Evolutionary conservation across 2,113 vertebrate species (phyloP).

Genomic region (Strix uralensis): DNA sequence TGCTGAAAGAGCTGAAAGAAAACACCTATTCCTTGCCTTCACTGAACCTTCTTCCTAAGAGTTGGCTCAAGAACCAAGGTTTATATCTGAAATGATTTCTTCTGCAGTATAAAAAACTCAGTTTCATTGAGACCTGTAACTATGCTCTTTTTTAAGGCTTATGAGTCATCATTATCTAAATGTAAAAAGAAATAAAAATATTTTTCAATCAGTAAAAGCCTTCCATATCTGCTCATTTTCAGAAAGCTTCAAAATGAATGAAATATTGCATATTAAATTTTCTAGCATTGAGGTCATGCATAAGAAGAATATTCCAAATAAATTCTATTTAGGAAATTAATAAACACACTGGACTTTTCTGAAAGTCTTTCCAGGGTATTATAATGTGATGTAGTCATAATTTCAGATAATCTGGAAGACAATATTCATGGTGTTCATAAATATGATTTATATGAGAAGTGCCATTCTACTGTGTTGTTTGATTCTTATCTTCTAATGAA

Average conservation of each 20-base stretch:
- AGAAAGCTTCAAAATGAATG: neutral
- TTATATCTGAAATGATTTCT: neutral
- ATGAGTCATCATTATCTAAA: neutral
- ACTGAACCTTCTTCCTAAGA: neutral
- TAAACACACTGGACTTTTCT: neutral
- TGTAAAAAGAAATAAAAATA: neutral
- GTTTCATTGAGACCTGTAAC: neutral
- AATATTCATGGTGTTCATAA: neutral
- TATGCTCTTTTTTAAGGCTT: neutral
- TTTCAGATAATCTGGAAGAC: neutral
- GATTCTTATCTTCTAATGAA: neutral
- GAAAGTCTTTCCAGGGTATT: neutral
- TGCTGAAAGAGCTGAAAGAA: neutral
- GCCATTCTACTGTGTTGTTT: neutral
- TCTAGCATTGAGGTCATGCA: neutral
- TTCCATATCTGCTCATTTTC: neutral
- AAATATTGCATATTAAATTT: neutral
- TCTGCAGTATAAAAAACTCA: neutral
- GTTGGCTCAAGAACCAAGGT: neutral
- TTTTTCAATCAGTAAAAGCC: neutral
- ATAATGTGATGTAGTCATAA: neutral
- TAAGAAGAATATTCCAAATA: neutral
- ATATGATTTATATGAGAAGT: neutral
- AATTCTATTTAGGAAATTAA: neutral
- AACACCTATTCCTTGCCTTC: neutral